Evolutionary conservation across 2,113 vertebrate species (phyloP), one percentile per base, ranked within the genome.

Genomic region (Brachionichthys hirsutus): DNA sequence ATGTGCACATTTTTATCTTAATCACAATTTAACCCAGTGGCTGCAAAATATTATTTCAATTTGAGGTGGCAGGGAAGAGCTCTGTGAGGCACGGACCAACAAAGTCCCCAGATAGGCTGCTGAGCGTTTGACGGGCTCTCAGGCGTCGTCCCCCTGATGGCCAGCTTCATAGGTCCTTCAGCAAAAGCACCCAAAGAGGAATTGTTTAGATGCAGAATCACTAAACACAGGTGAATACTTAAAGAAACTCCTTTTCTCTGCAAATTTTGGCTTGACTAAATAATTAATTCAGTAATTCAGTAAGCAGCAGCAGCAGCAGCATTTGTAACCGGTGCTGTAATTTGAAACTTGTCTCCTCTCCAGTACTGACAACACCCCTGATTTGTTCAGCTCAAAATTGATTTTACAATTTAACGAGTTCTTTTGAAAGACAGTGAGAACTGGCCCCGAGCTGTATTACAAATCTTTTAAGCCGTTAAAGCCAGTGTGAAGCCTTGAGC

Each of bases 61-160:
- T 69, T 53, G 60, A 20, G 22, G 68, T 65, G 62, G 44, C 3
- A 50, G 59, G 45, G 56, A 66, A 30, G 2, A 24, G 44, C 17
- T 15, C 30, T 61, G 58, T 57, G 59, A 70, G 46, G 38, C 57
- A 73, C 70, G 80, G 80, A 75, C 62, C 67, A 54, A 59, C 68
- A 49, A 79, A 52, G 61, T 54, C 61, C 24, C 60, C 43, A 34
- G 53, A 40, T 61, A 69, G 22, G 47, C 62, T 24, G 24, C 30
- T 34, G 49, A 57, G 48, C 18, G 12, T 38, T 14, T 40, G 30
- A 72, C 51, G 51, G 61, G 50, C 35, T 40, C 54, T 60, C 53
- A 55, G 20, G n/a, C 34, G n/a, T n/a, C n/a, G n/a, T 22, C 56
- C 30, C 47, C 47, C 50, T 63, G 56, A 68, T 49, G 55, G 53